These are phyloP conservation scores for Nerophis lumbriciformis DNA, from an alignment of 2,113 vertebrate genomes.

Conservation along the genomic window DNA sequence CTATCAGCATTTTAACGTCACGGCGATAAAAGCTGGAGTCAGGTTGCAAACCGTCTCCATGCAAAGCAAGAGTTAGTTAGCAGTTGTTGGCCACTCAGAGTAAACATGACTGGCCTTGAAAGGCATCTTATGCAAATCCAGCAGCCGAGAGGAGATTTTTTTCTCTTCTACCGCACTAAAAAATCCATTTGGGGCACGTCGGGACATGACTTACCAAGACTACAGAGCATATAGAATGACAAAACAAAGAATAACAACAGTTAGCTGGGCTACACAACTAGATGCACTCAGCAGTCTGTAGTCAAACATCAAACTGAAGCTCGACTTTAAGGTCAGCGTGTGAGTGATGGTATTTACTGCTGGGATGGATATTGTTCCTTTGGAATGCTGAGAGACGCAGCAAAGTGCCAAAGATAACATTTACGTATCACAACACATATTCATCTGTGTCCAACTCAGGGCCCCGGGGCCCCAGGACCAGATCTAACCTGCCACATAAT, in stretches of 20 bases:
- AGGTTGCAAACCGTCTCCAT: neutral
- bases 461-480: too few species aligned
- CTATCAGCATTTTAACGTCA: neutral
- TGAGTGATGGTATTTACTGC: neutral
- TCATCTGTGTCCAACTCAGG: too few species aligned
- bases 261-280: too few species aligned
- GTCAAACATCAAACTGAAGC: neutral
- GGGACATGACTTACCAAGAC: neutral
- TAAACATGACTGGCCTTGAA: neutral
- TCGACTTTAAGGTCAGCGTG: neutral
- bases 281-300: neutral
- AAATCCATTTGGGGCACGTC: neutral
- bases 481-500: too few species aligned
- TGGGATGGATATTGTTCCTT: too few species aligned
- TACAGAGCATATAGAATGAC: constrained; percentile 1
- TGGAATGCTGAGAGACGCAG: neutral
- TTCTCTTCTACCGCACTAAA: neutral
- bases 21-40: neutral
- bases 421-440: too few species aligned
- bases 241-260: neutral
- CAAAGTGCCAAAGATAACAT: too few species aligned
- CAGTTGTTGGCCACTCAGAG: too few species aligned
- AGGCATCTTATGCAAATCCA: constrained; percentile 10
- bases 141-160: neutral
- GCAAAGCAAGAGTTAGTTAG: too few species aligned